Base-by-base conservation (phyloP, 1,140 invertebrate genomes). In the Melitaea cinxia region DNA sequence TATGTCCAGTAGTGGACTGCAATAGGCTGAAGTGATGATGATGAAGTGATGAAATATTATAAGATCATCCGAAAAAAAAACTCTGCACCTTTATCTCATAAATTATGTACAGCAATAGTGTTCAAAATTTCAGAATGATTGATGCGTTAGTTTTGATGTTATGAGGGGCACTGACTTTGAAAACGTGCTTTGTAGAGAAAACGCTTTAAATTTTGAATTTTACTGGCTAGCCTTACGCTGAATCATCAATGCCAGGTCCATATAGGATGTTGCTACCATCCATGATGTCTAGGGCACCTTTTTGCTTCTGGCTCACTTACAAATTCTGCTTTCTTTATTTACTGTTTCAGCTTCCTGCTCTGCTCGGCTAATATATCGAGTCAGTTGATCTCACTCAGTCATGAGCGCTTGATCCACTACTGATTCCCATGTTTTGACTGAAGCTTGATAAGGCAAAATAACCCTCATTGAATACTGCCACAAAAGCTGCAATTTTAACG, bases 191-290 rank as follows among this genome's bases (percentile, higher is more conserved):
- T 54, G 24, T 54, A 7, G 52, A 26, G 5, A 54, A 54, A 54
- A 54, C 52, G 52, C 52, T 54, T 54, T 54, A 28, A 54, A 35
- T 10, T 54, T 54, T 54, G 26, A 30, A 54, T 54, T 54, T 35
- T 54, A 54, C 30, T 26, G 52, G 30, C 52, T 30, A 30, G 30
- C 24, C 52, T 54, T 26, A 54, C 52, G 30, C 52, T 35, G 52
- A 54, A 26, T 54, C 30, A 54, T 54, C 52, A 54, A 30, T 54
- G 30, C 52, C 52, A 54, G 26, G 52, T 54, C 30, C 52, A 54
- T 54, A 30, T 10, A 54, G 52, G 52, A 54, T 54, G 30, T 54
- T 54, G 30, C 26, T 54, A 54, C 30, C 30, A 35, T 54, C 28
- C 7, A 33, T 54, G 52, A 54, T 54, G 30, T 54, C 26, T 54